These are phyloP conservation scores for Temnothorax unifasciatus DNA, from an alignment of 2,888 invertebrate species.

Conservation along the genomic window DNA sequence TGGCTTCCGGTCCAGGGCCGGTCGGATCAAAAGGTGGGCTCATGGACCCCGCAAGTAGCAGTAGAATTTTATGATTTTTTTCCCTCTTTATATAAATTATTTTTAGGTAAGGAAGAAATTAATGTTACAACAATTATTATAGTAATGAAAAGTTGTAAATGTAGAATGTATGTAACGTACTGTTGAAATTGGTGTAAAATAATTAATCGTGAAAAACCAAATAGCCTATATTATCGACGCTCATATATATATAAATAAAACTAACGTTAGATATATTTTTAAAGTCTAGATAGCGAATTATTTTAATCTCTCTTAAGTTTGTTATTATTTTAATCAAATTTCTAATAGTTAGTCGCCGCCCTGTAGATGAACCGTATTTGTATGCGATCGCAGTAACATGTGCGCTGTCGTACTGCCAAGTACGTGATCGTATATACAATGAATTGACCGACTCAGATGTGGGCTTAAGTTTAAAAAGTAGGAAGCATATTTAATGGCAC, in stretches of 20 bases:
- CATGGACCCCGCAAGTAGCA: conserved; percentile 39
- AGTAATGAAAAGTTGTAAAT: not conserved
- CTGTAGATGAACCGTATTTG: conserved; percentile 37
- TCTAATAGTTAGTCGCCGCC: conserved; percentile 19
- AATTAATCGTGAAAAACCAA: not conserved
- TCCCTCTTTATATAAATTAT: not conserved
- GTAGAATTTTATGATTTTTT: not conserved
- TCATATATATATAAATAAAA: not conserved
- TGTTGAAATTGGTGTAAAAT: not conserved
- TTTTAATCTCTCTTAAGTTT: not conserved
- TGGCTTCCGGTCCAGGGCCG: conserved; percentile 70
- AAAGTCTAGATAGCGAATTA: not conserved
- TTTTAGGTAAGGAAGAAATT: not conserved
- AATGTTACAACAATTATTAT: not conserved
- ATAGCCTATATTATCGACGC: not conserved
- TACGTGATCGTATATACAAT: conserved; percentile 78
- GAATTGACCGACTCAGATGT: conserved; percentile 68
- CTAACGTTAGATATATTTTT: not conserved
- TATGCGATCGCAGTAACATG: not conserved
- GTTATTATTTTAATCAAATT: not conserved
- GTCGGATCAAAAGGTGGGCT: conserved; percentile 12
- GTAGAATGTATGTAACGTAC: not conserved
- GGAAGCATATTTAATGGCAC: conserved; percentile 68
- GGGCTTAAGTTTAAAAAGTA: conserved; percentile 72
- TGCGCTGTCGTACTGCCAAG: conserved; percentile 28